These are phyloP conservation scores for Bufo gargarizans DNA, from an alignment of 2,113 vertebrate genomes.

Conservation along the genomic window DNA sequence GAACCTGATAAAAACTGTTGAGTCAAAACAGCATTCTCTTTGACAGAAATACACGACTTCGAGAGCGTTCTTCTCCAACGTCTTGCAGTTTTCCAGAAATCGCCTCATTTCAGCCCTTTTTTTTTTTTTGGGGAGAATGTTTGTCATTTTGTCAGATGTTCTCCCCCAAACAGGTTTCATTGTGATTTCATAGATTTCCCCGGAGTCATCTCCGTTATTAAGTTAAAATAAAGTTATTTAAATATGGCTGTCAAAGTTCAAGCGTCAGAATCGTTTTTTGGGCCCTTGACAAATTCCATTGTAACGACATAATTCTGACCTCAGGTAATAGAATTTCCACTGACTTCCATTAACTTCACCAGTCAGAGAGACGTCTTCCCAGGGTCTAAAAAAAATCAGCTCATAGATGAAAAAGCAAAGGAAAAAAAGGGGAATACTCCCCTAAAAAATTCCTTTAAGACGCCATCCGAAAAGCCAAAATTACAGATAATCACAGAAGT, in stretches of 20 bases:
- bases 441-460: background rate
- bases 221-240: conserved; percentile 42
- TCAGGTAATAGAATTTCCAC: conserved; percentile 19
- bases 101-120: background rate
- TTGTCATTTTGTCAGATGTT: conserved; percentile 41
- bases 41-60: background rate
- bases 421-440: background rate
- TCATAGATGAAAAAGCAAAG: background rate
- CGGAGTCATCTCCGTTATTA: conserved; percentile 29
- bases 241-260: conserved; percentile 36
- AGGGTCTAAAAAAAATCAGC: background rate
- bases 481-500: too few relatives aligned
- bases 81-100: background rate
- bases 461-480: background rate
- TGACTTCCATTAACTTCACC: conserved; percentile 9
- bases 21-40: conserved; percentile 12
- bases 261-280: conserved; percentile 36
- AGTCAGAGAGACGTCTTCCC: background rate
- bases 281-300: conserved; percentile 44
- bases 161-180: conserved; percentile 32
- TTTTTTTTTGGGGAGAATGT: conserved; percentile 9
- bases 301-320: conserved; percentile 40
- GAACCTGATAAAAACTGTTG: background rate
- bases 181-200: conserved; percentile 44
- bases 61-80: background rate